A percentile compares a stretch with the other conserved stretches of the same genome.
Evolutionary conservation across 2,888 invertebrate species (phyloP).

Genomic region (Hydrotaea diabolus): DNA sequence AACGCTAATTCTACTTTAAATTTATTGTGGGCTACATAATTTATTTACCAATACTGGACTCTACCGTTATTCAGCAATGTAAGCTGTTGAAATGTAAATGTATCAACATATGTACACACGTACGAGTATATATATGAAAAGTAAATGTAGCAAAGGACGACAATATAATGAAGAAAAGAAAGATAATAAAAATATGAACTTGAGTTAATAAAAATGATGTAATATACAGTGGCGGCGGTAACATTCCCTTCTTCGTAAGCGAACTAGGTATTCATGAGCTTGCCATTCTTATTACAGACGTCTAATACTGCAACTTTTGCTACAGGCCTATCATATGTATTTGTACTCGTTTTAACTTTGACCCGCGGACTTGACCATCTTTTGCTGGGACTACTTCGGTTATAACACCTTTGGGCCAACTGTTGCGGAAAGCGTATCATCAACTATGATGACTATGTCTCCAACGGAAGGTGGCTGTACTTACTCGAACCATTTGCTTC

Average conservation of each 20-base stretch:
- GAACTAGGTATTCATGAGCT: not conserved
- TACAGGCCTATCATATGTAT: conserved; percentile 34
- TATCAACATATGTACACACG: too few species aligned
- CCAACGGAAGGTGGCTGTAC: conserved; percentile 31
- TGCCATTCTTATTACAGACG: not conserved
- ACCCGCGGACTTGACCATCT: conserved; percentile 51
- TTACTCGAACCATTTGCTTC: conserved; percentile 57
- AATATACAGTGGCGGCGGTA: not conserved
- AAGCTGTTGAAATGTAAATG: too few species aligned
- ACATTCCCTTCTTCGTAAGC: conserved; percentile 27
- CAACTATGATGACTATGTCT: conserved; percentile 43
- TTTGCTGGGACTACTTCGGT: conserved; percentile 25
- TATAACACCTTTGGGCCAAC: conserved; percentile 23
- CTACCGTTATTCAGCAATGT: too few species aligned
- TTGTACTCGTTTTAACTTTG: conserved; percentile 38
- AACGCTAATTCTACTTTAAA: too few species aligned
- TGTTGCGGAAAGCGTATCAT: conserved; percentile 12
- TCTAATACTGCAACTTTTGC: conserved; percentile 30
- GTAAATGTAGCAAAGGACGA: too few species aligned
- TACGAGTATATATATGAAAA: too few species aligned
- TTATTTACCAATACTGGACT: too few species aligned
- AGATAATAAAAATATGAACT: too few species aligned
- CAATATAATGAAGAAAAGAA: too few species aligned
- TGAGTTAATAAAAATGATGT: too few species aligned
- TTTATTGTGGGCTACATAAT: too few species aligned